phyloP scores from a whole-genome alignment of 1,140 invertebrate genomes.

The Colletes latitarsis region DNA sequence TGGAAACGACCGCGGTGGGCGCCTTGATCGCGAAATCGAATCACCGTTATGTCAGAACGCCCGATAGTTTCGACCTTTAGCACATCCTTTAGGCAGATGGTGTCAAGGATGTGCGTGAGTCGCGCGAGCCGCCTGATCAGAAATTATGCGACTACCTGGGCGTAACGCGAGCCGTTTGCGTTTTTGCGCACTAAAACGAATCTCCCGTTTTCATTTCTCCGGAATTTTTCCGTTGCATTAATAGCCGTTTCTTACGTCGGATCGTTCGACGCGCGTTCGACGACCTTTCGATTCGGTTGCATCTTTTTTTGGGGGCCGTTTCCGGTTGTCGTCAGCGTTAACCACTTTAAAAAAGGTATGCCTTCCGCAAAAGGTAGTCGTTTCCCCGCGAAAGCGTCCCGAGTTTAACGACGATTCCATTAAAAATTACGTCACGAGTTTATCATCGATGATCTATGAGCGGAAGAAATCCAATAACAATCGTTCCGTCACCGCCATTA shows the following conservation, averaged over 20 bases:
- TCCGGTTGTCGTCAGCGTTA: conserved; percentile 68
- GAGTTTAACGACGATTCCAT: not conserved
- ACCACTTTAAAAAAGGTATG: conserved; percentile 76
- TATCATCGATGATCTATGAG: not conserved
- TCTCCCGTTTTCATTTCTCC: conserved; percentile 14
- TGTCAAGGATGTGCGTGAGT: conserved; percentile 65
- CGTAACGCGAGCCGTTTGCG: conserved; percentile 55
- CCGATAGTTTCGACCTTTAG: conserved; percentile 58
- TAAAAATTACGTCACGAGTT: conserved; percentile 2
- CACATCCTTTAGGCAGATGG: conserved; percentile 66
- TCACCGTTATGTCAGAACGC: conserved; percentile 16
- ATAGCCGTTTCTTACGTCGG: too few species aligned
- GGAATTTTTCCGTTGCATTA: conserved; percentile 23
- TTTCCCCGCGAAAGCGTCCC: not conserved
- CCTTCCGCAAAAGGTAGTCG: conserved; percentile 17
- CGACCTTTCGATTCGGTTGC: conserved; percentile 20
- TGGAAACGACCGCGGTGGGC: not conserved
- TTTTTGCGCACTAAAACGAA: conserved; percentile 37
- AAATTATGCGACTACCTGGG: conserved; percentile 62
- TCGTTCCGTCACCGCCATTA: not conserved
- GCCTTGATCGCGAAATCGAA: not conserved
- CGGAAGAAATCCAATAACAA: conserved; percentile 6
- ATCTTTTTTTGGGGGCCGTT: conserved; percentile 30
- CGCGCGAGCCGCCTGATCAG: conserved; percentile 52
- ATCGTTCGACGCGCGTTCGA: not conserved